Evolutionary conservation across 2,888 invertebrate species (phyloP).

Genomic region (Acanthococcus lagerstroemiae): DNA sequence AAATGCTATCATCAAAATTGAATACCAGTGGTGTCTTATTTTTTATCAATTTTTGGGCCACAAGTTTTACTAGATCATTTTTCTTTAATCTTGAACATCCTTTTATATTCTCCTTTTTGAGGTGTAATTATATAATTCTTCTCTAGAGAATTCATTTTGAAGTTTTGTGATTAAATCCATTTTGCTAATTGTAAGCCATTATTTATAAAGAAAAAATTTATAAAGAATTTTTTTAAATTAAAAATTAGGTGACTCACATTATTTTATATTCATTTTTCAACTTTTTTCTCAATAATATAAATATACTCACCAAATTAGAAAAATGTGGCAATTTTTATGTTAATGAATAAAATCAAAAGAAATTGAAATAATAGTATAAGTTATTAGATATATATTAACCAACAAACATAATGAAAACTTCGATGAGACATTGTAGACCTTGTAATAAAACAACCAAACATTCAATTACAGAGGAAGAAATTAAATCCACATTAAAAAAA

Average conservation of each 20-base stretch:
- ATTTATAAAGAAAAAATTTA: too few relatives aligned
- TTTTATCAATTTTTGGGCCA: too few relatives aligned
- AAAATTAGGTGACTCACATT: neutral
- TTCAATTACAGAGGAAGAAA: neutral
- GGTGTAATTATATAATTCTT: neutral
- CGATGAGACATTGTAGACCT: constrained; percentile 1
- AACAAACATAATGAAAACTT: constrained; percentile 1
- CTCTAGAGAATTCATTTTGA: too few relatives aligned
- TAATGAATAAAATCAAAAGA: neutral
- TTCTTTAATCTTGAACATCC: too few relatives aligned
- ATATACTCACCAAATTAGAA: neutral
- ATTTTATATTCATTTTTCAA: neutral
- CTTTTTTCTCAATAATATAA: neutral
- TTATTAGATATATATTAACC: neutral
- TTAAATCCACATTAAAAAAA: neutral
- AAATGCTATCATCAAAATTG: too few relatives aligned
- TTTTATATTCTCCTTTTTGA: neutral
- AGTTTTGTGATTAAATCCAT: too few relatives aligned
- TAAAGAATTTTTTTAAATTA: too few relatives aligned
- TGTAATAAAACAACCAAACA: constrained; percentile 1
- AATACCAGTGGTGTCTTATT: too few relatives aligned
- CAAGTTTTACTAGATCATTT: too few relatives aligned
- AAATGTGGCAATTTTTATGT: neutral
- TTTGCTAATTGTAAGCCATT: too few relatives aligned
- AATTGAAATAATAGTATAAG: constrained; percentile 1